Evolutionary conservation across 2,797 vertebrate species (phyloP), one percentile per base, ranked within the genome.

Genomic region (Spinus pinus): DNA sequence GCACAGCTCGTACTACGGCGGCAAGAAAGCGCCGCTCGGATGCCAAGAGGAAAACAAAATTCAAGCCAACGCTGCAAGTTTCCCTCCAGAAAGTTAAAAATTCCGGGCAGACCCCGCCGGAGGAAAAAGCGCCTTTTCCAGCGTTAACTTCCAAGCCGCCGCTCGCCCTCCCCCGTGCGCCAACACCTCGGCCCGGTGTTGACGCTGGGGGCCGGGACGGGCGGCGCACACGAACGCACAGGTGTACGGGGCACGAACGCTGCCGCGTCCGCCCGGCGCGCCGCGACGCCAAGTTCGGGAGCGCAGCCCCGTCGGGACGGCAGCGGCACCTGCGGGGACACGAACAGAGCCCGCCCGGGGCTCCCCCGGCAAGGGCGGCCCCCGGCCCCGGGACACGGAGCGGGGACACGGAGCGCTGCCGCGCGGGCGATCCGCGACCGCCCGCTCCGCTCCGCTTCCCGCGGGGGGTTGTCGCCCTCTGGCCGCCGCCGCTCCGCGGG

Each of bases 391-490:
- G 41, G 64, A 85, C 82, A 24, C 12, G 24, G 51, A 72, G 44
- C 19, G 72, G 54, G 47, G 72, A 78, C 83, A 33, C 14, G 30
- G 53, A 73, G 46, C 17, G 21, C 77, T 35, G 33, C 60, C 21
- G 46, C 60, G 69, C 60, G 44, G 51, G 15, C 50, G 13, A 57
- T 10, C 61, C 78, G 66, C 92, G 46, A 18, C 66, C 31, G 37
- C 65, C 58, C 12, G 53, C 70, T 60, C 41, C 86, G 66, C 72
- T 49, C 74, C 61, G 27, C 65, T 96, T 97, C 97, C 96, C 97
- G 96, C 97, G 97, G 97, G 97, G 97, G 98, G 96, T 86, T 96
- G 97, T 97, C 97, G 97, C 98, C 97, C 98, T 97, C 98, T 96
- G 98, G 95, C 98, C 97, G 96, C 98, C 93, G 96, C 96, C 97